Percentiles rank a stretch among this genome's conserved stretches.
phyloP scores from a whole-genome alignment of 2,888 invertebrate genomes.

The Amphiduros pacificus region DNA sequence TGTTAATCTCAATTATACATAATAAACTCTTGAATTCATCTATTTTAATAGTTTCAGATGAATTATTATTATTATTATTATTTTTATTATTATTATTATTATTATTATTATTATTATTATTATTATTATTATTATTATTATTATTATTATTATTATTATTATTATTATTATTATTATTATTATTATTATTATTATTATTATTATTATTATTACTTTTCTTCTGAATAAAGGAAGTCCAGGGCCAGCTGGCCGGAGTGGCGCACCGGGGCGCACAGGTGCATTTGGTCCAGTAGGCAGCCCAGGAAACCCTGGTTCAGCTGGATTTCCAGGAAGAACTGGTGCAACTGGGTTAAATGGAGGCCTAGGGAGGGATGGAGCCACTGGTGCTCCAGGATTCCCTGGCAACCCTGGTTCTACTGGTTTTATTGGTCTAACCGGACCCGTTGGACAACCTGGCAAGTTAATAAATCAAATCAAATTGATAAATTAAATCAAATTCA shows the following conservation, averaged over 20 bases:
- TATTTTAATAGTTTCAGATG: too few species aligned
- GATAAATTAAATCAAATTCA: too few species aligned
- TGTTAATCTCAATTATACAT: too few species aligned
- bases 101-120: too few species aligned
- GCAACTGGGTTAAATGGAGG: neutral
- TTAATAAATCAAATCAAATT: neutral
- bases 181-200: neutral
- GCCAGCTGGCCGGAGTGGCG: neutral
- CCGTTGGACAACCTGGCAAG: conserved; percentile 1
- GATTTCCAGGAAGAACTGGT: conserved; percentile 5
- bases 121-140: neutral
- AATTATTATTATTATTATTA: too few species aligned
- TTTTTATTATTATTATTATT: too few species aligned
- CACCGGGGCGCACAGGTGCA: conserved; percentile 2
- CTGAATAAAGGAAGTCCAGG: neutral
- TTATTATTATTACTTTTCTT: neutral
- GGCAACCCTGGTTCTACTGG: conserved; percentile 8
- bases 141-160: neutral
- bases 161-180: neutral
- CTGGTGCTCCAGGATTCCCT: neutral
- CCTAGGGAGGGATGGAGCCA: neutral
- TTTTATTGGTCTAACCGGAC: neutral
- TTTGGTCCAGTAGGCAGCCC: conserved; percentile 2
- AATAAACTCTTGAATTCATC: too few species aligned
- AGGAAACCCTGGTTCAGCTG: conserved; percentile 3